Percentiles rank a stretch among this genome's conserved stretches.
phyloP scores from a whole-genome alignment of 2,797 vertebrate genomes.

The Macrochelys suwanniensis region DNA sequence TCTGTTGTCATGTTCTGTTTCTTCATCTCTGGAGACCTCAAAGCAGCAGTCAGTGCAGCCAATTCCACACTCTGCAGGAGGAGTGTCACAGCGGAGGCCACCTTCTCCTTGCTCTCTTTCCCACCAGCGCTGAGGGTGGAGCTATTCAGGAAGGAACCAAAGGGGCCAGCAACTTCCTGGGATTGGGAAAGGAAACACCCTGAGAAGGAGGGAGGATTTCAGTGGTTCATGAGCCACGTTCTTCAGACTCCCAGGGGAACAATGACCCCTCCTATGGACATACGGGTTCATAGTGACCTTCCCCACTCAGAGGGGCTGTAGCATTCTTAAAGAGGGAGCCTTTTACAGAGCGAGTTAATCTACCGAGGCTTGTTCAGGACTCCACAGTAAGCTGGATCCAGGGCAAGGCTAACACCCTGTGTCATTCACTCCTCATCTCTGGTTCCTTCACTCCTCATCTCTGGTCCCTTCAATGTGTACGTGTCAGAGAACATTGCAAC shows the following conservation, averaged over 20 bases:
- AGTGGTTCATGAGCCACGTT: not conserved
- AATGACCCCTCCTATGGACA: not conserved
- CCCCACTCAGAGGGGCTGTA: not conserved
- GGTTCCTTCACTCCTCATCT: not conserved
- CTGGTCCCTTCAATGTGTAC: not conserved
- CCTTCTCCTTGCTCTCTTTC: rapidly evolving
- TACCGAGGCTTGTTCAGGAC: not conserved
- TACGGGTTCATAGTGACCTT: not conserved
- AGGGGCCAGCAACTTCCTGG: not conserved
- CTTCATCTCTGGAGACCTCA: not conserved
- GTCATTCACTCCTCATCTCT: not conserved
- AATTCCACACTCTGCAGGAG: not conserved
- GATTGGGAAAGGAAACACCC: not conserved
- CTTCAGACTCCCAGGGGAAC: not conserved
- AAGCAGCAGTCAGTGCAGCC: not conserved
- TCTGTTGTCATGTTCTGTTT: not conserved
- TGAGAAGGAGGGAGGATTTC: not conserved
- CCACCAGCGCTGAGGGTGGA: not conserved
- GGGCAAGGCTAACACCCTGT: not conserved
- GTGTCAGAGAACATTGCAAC: not conserved
- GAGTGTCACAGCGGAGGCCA: not conserved
- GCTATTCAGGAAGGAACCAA: not conserved
- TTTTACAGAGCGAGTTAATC: not conserved
- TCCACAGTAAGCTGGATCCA: not conserved
- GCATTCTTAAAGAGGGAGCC: not conserved